These are phyloP conservation scores for Pseudobourletiella spinata DNA, from an alignment of 1,140 invertebrate genomes.

Conservation along the genomic window DNA sequence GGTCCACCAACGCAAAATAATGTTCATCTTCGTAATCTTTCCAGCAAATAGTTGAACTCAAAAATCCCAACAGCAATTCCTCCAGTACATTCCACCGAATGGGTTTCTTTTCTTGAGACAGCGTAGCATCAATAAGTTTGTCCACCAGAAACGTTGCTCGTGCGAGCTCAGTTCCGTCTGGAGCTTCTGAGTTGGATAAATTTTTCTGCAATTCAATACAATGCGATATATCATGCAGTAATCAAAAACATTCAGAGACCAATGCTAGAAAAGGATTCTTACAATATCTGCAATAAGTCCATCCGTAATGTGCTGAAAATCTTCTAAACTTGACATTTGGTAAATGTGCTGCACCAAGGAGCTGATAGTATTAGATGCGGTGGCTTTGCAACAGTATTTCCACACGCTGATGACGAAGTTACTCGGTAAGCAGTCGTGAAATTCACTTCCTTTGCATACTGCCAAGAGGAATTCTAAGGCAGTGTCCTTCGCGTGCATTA, in stretches of 20 bases:
- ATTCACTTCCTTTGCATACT: neutral
- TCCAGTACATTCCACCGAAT: constrained; percentile 6
- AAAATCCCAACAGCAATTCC: constrained; percentile 5
- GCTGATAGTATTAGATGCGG: neutral
- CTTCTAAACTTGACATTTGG: neutral
- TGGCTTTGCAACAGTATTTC: neutral
- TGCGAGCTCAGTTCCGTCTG: neutral
- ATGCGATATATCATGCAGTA: neutral
- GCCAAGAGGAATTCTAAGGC: neutral
- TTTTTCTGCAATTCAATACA: neutral
- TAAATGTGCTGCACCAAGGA: neutral
- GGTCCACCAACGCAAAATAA: constrained; percentile 17
- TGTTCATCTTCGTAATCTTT: neutral
- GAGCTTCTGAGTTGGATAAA: neutral
- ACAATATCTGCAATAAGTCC: too few relatives aligned
- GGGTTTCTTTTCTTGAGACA: constrained; percentile 17
- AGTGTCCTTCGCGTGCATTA: neutral
- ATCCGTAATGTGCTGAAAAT: neutral
- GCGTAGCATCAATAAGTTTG: constrained; percentile 19
- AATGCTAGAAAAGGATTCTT: too few relatives aligned
- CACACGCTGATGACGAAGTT: neutral
- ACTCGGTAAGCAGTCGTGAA: too few relatives aligned
- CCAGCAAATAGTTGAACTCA: constrained; percentile 12
- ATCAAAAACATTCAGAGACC: too few relatives aligned
- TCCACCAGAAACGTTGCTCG: constrained; percentile 1